Evolutionary conservation across 2,888 invertebrate genomes (phyloP), one percentile per base, ranked within the genome.

Genomic region (Chrysodeixis includens): DNA sequence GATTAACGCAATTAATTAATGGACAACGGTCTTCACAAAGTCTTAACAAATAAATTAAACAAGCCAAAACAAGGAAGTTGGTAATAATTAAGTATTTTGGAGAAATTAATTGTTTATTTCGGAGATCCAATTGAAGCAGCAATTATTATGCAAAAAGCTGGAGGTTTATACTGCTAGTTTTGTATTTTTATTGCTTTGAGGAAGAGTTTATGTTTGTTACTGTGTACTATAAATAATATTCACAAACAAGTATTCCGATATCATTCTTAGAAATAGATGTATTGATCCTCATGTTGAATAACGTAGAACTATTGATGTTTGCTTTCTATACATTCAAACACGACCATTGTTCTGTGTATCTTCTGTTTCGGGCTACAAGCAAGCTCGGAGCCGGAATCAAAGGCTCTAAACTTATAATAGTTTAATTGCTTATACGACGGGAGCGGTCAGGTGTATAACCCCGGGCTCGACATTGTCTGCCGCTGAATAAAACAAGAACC

Each of bases 401-500:
- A 49, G 10, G 46, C 46, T 49, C 10, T 18, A 3, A 18, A 49
- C 46, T 49, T 49, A 49, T 49, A 49, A 49, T 35, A 35, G 35
- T 35, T 35, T 35, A 35, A 35, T 20, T 18, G 46, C 20, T 20
- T 20, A 20, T 20, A 49, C 46, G 10, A 4, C 10, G 12, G 14
- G 12, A 4, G 35, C 10, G 10, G 18, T n/a, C 40, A n/a, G n/a
- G 40, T 40, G n/a, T 40, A 40, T 40, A 40, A 40, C 40, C n/a
- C 40, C 40, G 40, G 40, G 40, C 14, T 40, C n/a, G 51, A 52
- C 54, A 35, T 56, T 30, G 35, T 68, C 59, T 55, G 26, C 63
- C 63, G 64, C 69, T 58, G 53, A 63, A 32, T 61, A 60, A 58
- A 54, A 57, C 57, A 62, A 71, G 63, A 10, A 63, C 46, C 18